A percentile compares a stretch with the other conserved stretches of the same genome.
These are phyloP conservation scores for Trichosurus vulpecula DNA, from an alignment of 2,797 vertebrate species.

Conservation along the genomic window DNA sequence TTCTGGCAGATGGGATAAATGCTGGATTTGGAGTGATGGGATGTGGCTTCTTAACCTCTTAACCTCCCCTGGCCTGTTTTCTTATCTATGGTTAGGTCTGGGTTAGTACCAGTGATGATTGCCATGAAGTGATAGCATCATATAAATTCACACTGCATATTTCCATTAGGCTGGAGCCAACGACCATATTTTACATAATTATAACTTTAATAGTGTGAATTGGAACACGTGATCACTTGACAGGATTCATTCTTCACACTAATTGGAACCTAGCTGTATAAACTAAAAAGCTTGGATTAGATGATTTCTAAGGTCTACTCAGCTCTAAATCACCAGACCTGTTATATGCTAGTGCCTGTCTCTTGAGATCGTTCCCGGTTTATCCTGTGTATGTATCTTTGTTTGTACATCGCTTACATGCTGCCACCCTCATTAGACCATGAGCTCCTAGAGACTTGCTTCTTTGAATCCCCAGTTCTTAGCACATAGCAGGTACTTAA, in stretches of 20 bases:
- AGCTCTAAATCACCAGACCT: not conserved
- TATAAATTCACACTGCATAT: not conserved
- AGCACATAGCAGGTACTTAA: too few relatives aligned
- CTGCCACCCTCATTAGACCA: not conserved
- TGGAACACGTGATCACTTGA: not conserved
- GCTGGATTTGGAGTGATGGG: not conserved
- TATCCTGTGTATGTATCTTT: not conserved
- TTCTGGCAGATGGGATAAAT: not conserved
- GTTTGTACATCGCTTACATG: not conserved
- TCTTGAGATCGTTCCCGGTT: not conserved
- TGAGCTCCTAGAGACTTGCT: not conserved
- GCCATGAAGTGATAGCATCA: not conserved
- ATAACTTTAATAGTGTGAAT: not conserved
- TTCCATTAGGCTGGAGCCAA: not conserved
- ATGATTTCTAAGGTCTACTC: not conserved
- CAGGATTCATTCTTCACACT: not conserved
- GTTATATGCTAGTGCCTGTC: not conserved
- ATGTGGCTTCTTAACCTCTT: not conserved
- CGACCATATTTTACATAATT: not conserved
- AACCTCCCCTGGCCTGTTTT: not conserved
- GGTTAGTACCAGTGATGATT: not conserved
- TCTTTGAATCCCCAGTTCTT: not conserved
- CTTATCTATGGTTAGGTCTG: not conserved
- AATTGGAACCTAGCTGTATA: not conserved
- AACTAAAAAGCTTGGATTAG: not conserved